These are phyloP conservation scores for Andrena chrysosceles DNA, from an alignment of 2,888 invertebrate species.

Conservation along the genomic window DNA sequence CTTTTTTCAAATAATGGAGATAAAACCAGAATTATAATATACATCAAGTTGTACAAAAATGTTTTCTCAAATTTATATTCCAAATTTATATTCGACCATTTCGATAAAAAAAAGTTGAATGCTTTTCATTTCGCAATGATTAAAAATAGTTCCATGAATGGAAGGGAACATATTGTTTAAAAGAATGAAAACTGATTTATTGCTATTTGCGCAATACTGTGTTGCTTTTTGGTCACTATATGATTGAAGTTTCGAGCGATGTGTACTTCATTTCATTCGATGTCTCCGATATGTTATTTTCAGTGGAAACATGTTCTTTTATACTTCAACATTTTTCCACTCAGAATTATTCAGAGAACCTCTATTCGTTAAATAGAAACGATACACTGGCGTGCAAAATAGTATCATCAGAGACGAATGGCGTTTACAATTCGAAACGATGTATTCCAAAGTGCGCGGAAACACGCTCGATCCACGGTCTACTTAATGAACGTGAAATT, in stretches of 20 bases:
- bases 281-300: too few species aligned
- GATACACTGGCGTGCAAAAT: slow-evolving; percentile 22
- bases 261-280: too few species aligned
- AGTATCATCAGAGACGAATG: neutral
- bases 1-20: neutral
- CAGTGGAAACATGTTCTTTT: too few species aligned
- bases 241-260: too few species aligned
- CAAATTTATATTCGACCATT: slow-evolving; percentile 1
- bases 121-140: neutral
- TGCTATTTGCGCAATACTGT: neutral
- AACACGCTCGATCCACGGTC: slow-evolving; percentile 10
- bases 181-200: neutral
- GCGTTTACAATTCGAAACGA: slow-evolving; percentile 27
- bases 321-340: neutral
- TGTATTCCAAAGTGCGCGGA: slow-evolving; percentile 9
- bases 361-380: neutral
- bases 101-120: neutral
- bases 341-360: neutral
- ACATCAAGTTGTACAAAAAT: neutral
- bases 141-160: neutral
- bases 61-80: neutral
- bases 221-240: neutral
- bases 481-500: slow-evolving; percentile 72
- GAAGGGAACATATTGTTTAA: neutral
- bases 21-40: neutral